These are phyloP conservation scores for Machimus atricapillus DNA, from an alignment of 2,888 invertebrate species.

Conservation along the genomic window DNA sequence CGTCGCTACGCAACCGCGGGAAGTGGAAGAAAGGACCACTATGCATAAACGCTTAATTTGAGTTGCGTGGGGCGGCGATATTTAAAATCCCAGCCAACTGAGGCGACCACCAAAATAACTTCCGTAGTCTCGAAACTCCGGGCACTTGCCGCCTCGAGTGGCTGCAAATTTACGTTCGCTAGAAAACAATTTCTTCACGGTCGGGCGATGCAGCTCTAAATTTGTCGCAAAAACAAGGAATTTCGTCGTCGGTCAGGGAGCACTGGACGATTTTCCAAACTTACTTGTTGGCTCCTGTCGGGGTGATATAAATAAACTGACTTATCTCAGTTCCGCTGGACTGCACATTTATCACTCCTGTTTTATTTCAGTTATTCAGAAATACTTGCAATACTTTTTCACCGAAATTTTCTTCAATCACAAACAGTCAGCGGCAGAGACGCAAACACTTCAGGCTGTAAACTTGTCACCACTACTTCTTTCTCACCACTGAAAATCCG, in stretches of 20 bases:
- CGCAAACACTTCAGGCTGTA: conserved; percentile 39
- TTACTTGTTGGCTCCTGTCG: background rate
- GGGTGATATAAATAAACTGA: background rate
- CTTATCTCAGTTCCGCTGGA: background rate
- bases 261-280: background rate
- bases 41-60: background rate
- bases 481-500: conserved; percentile 29
- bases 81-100: background rate
- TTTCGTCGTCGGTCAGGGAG: background rate
- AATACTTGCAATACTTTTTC: background rate
- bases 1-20: background rate
- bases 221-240: background rate
- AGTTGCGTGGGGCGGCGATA: background rate
- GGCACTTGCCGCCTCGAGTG: background rate
- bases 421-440: conserved; percentile 40
- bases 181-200: background rate
- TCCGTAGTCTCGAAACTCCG: background rate
- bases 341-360: background rate
- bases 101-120: background rate
- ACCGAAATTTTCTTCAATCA: background rate
- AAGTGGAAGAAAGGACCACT: background rate
- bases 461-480: conserved; percentile 38
- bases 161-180: background rate
- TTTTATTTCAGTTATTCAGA: background rate
- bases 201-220: background rate